Base-by-base conservation (phyloP, 2,113 vertebrate species). In the Psilopsiagon aymara region DNA sequence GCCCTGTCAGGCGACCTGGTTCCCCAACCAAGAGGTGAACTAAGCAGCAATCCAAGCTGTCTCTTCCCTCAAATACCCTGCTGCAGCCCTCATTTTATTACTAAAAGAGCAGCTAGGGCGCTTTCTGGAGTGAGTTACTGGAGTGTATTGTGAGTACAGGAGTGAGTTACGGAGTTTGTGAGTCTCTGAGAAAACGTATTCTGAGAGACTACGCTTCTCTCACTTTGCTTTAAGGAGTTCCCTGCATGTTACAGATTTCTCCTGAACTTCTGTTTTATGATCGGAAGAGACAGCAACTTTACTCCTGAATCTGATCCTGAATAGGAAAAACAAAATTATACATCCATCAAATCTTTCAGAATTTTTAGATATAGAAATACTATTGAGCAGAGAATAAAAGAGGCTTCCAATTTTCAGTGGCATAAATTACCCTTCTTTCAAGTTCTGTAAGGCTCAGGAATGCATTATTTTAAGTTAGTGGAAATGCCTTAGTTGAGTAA, bases 1-100 rank as follows among this genome's bases (percentile, higher is more conserved):
- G 82, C 91, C 86, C 89, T 80, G 77, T 66, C 88, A 96, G 95
- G 83, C 17, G 92, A 97, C 97, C 97, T 95, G 89, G 80, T 95
- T 97, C 96, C 86, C 83, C 82, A 92, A 90, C 27, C 63, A 92
- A 51, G 77, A 88, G 88, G 89, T 86, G 66, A 94, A 87, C 67
- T 69, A 39, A 88, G 44, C 67, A 74, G 47, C 41, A 92, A 95
- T 87, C 82, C 68, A 81, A 74, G 70, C 55, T 74, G 55, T 31
- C 59, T 77, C 67, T 28, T 79, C 80, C 84, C 80, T 78, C 29
- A 74, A 81, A 9, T 17, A 70, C 60, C 64, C 55, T 60, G 15
- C 12, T 49, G 25, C 44, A 94, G 80, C 25, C 35, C 57, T 51
- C 63, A 53, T 55, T 80, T 79, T 71, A 27, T 35, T 71, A 41